Evolutionary conservation across 2,888 invertebrate species (phyloP), one percentile per base, ranked within the genome.

Genomic region (Zygogramma bicolorata): DNA sequence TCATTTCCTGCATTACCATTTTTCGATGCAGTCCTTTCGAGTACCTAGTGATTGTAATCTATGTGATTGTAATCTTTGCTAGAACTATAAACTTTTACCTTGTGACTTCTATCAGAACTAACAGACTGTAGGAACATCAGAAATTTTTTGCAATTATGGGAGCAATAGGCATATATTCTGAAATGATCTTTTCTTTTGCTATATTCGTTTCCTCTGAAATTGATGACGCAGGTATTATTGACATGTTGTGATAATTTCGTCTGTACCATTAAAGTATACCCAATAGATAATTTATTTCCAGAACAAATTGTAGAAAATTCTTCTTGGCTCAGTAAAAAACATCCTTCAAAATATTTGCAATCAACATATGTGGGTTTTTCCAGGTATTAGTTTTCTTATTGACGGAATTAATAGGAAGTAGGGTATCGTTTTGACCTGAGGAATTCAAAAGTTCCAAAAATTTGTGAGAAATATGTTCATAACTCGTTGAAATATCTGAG

Each of bases 91-190:
- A 65, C 34, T 3, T 34, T 20, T 13, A 61, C 61, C 2, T 13
- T 38, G 15, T 61, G 61, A 61, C 29, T 29, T 61, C 42, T 40
- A 40, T 40, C 40, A 29, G n/a, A 13, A 40, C 61, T 40, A 20
- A 61, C 25, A 10, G 61, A 61, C 27, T 40, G 6, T 38, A 61
- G 13, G 29, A 40, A 61, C 3, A 66, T 49, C 6, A 66, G 1
- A 15, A 66, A 66, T 31, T 34, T 58, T 38, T 57, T 66, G 57
- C 67, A 58, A n/a, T 67, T 59, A 38, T 40, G 67, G 1, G 59
- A 6, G 7, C 59, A 67, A 40, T 67, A 67, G 20, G 59, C 58
- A 42, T 67, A 59, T 6, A 67, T 29, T 27, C n/a, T 40, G 38
- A 67, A 59, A 40, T 59, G n/a, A 67, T 67, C 29, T n/a, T 67